A percentile compares a stretch with the other conserved stretches of the same genome.
These are phyloP conservation scores for Amphipyra berbera DNA, from an alignment of 2,888 invertebrate species.

Conservation along the genomic window DNA sequence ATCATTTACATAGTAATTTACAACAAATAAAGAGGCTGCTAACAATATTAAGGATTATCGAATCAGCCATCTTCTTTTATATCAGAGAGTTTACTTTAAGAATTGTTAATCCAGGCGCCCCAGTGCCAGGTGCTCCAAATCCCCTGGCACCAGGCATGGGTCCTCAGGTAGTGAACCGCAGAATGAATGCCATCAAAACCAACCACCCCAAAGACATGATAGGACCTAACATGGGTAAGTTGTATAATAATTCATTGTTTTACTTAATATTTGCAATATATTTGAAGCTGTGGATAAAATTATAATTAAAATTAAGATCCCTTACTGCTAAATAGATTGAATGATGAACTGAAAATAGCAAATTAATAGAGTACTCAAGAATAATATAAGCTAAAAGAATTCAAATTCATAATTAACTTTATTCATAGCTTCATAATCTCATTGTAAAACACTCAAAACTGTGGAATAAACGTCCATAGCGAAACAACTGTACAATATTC, in stretches of 20 bases:
- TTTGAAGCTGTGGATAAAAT: slow-evolving; percentile 46
- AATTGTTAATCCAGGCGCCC: slow-evolving; percentile 58
- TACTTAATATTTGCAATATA: slow-evolving; percentile 10
- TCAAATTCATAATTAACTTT: slow-evolving; percentile 2
- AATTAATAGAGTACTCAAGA: background rate
- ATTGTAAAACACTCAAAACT: slow-evolving; percentile 30
- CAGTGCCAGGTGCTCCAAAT: slow-evolving; percentile 81
- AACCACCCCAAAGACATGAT: slow-evolving; percentile 95
- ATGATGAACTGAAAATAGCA: background rate
- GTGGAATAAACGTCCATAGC: slow-evolving; percentile 48
- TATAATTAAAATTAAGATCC: slow-evolving; percentile 20
- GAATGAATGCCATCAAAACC: slow-evolving; percentile 96
- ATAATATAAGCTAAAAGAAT: background rate
- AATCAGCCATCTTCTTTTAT: too few relatives aligned
- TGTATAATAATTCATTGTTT: slow-evolving; percentile 12
- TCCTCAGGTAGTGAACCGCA: slow-evolving; percentile 91
- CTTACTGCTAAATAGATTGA: background rate
- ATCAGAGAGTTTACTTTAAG: background rate
- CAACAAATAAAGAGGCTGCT: too few relatives aligned
- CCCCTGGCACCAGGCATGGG: slow-evolving; percentile 87
- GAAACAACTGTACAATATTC: slow-evolving; percentile 37
- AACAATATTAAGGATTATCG: too few relatives aligned
- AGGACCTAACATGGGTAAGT: slow-evolving; percentile 94
- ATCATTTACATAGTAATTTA: too few relatives aligned
- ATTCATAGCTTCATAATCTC: slow-evolving; percentile 49